Percentiles rank a stretch among this genome's conserved stretches.
Conservation (phyloP, 2,113 vertebrate genomes). For the Pluvianellus socialis region DNA sequence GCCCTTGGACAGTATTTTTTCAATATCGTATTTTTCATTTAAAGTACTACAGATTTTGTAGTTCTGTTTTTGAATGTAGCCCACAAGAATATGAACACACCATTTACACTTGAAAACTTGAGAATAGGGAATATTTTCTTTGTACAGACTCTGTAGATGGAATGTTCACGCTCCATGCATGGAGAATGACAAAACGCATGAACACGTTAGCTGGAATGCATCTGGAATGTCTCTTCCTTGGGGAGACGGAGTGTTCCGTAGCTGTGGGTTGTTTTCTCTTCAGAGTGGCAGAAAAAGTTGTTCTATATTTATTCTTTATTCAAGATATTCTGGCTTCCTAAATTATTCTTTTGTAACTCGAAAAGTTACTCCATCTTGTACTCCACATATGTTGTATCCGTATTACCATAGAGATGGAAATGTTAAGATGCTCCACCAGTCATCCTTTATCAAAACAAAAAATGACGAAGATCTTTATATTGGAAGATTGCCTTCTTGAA, state of each 20-base stretch:
- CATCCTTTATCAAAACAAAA: background rate
- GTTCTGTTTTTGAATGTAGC: background rate
- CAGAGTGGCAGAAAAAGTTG: constrained; percentile 19
- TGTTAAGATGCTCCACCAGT: background rate
- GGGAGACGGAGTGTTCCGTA: constrained; percentile 52
- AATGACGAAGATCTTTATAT: background rate
- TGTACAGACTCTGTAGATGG: background rate
- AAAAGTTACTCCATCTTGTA: background rate
- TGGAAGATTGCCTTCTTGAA: background rate
- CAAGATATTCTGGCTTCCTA: constrained; percentile 10
- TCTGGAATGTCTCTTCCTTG: constrained; percentile 10
- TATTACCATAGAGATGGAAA: background rate
- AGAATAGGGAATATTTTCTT: background rate
- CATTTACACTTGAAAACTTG: background rate
- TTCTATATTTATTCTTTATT: constrained; percentile 32
- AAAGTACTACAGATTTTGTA: background rate
- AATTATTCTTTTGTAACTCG: constrained; percentile 3
- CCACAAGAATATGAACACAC: background rate
- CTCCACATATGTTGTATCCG: background rate
- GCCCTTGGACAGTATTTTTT: background rate
- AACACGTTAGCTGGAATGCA: constrained; percentile 16
- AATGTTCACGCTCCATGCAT: background rate
- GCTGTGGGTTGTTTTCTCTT: constrained; percentile 49
- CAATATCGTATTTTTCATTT: background rate
- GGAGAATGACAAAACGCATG: constrained; percentile 36